Evolutionary conservation across 2,888 invertebrate species (phyloP), one percentile per base, ranked within the genome.

Genomic region (Clepsis dumicolana): DNA sequence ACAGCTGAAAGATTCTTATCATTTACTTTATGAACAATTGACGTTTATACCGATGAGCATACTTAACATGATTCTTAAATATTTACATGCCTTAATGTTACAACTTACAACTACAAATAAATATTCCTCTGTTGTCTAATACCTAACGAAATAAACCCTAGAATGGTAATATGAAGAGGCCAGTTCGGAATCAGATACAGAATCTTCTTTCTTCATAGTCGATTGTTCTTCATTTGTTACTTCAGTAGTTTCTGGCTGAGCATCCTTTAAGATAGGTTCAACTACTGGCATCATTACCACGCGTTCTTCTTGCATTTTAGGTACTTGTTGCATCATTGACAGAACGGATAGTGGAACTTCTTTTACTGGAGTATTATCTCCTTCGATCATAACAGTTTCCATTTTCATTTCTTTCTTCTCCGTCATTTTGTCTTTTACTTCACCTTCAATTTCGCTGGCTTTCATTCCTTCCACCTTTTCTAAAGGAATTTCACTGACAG

Each of bases 161-260:
- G 91, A 86, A 72, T 84, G 86, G 65, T 89, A 92, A 73, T 82
- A 92, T 2, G 93, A 93, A n/a, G 93, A 90, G 14, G 92, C 89
- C 21, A 82, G 86, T 68, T 90, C 91, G 1, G 92, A 89, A 77
- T 93, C 93, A 14, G 80, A 62, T 27, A 70, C 70, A 35, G 75
- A 53, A 29, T 83, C 83, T 59, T 79, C 80, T 70, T 79, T 76
- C 1, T 77, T 75, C 21, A 25, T 24, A 60, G 48, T 10, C 21
- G 70, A 70, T 44, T 75, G 72, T 21, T 80, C 77, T 62, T 80
- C 79, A 48, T 68, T 72, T 52, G 54, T 32, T 70, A 74, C 60
- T 18, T 35, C 62, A 63, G 69, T 16, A 25, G 35, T n/a, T 41
- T 41, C 59, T 14, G 38, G 16, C 29, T 27, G 54, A 10, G 38